Conservation (phyloP, 2,113 vertebrate species). For the Gnathonemus echidnorhynchus region DNA sequence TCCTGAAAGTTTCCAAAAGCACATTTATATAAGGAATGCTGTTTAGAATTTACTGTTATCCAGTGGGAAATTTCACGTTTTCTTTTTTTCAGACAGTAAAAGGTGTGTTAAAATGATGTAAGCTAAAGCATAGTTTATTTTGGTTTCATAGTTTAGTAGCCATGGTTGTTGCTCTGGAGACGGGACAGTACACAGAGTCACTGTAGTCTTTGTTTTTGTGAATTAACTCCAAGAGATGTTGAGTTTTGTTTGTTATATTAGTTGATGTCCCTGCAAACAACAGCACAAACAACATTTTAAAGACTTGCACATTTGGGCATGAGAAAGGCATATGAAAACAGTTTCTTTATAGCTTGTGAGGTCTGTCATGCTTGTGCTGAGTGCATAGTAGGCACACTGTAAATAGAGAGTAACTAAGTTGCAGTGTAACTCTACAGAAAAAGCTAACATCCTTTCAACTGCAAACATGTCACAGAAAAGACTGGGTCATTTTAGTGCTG, state of each 20-base stretch:
- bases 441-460: not conserved
- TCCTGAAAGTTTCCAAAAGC: conserved; percentile 14
- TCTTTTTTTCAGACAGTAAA: not conserved
- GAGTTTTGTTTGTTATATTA: not conserved
- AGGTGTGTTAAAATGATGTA: not conserved
- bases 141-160: not conserved
- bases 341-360: not conserved
- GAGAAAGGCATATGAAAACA: not conserved
- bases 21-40: not conserved
- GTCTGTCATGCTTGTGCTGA: not conserved
- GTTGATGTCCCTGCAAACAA: not conserved
- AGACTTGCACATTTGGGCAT: not conserved
- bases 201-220: not conserved
- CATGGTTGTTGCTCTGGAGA: not conserved
- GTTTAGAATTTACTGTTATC: not conserved
- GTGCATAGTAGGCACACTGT: not conserved
- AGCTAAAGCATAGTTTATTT: not conserved
- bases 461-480: not conserved
- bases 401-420: not conserved
- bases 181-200: not conserved
- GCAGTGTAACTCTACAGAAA: not conserved
- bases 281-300: not conserved
- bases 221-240: not conserved
- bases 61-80: not conserved
- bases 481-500: not conserved